Evolutionary conservation across 2,888 invertebrate genomes (phyloP).

Genomic region (Schizotus pectinicornis): DNA sequence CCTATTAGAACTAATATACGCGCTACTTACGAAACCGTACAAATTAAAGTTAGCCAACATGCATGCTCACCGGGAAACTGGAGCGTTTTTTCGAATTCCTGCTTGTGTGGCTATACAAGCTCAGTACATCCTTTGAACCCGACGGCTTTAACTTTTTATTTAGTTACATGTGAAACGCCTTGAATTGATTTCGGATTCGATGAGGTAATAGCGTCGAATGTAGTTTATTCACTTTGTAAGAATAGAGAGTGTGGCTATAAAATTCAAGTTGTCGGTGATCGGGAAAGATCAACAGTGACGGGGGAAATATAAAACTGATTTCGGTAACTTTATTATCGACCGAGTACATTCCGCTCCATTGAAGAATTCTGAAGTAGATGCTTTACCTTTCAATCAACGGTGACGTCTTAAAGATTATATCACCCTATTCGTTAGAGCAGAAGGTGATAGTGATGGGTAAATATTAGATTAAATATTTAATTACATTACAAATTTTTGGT

Average conservation of each 20-base stretch:
- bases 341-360: no score
- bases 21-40: constrained; percentile 21
- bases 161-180: constrained; percentile 8
- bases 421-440: no score
- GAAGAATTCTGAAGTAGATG: no score
- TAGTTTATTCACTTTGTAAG: constrained; percentile 16
- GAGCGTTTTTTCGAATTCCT: constrained; percentile 2
- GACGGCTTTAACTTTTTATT: constrained; percentile 7
- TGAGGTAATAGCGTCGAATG: constrained; percentile 11
- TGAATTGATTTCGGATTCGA: not conserved
- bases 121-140: not conserved
- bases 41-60: not conserved
- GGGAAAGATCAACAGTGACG: not conserved
- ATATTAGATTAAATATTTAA: no score
- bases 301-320: no score
- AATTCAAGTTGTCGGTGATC: constrained; percentile 1
- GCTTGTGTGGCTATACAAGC: constrained; percentile 1
- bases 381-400: no score
- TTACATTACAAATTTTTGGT: no score
- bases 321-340: no score
- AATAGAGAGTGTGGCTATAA: constrained; percentile 12
- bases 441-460: no score
- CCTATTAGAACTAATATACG: constrained; percentile 21
- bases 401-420: no score
- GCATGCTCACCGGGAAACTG: constrained; percentile 1